Base-by-base conservation (phyloP, 1,140 invertebrate genomes). In the Diabrotica undecimpunctata region DNA sequence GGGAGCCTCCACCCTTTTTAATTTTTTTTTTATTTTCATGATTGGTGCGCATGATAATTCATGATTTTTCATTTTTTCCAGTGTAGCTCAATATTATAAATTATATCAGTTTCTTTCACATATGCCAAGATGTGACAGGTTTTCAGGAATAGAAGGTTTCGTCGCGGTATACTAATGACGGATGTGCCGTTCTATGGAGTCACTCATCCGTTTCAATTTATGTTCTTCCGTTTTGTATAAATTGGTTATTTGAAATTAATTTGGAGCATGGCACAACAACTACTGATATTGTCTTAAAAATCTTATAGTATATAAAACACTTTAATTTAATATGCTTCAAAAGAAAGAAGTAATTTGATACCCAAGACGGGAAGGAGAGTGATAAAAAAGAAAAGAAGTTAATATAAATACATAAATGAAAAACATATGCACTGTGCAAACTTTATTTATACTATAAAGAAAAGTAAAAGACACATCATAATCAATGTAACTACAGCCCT, bases 191-290 rank as follows among this genome's bases (percentile, higher is more conserved):
- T 65, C 70, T 67, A 72, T 74, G 68, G 69, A 69, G 69, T 70
- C 67, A 74, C 67, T 72, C 73, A 74, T 66, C 68, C 72, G 75
- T 76, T 74, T 65, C 70, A 72, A 77, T 75, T 75, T 77, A 77
- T 75, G 72, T 71, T 68, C 72, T 72, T 77, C 73, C 72, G 73
- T 73, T 72, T 46, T 66, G 55, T 56, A 60, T 55, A 61, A 63
- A 39, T 59, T 41, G 41, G 12, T 59, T 59, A 59, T 59, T 37
- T 59, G 35, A 39, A 38, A 59, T 59, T 38, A 36, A 39, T 59
- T 59, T 59, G 41, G 41, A n/a, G 4, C 41, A 46, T 46, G 41
- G 41, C 8, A 46, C n/a, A 46, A 10, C 3, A n/a, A 46, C 41
- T 10, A 46, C n/a, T 46, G 41, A 46, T 10, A 46, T 46, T 46